Base-by-base conservation (phyloP, 1,140 invertebrate genomes). In the Octopus bimaculoides region DNA sequence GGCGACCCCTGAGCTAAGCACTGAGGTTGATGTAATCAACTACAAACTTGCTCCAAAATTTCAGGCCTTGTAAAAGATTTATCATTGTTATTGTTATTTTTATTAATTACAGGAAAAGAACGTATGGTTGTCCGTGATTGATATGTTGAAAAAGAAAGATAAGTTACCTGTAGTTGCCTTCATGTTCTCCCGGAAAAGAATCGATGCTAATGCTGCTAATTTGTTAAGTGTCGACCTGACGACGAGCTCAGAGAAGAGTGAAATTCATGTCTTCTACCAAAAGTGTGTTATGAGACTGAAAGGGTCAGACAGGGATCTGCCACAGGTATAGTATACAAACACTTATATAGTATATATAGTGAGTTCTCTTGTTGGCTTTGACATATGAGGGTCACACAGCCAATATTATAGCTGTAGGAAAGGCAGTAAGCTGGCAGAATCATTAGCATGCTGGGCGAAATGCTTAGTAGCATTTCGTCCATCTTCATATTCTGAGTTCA, bases 141-240 rank as follows among this genome's bases (percentile, higher is more conserved):
- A 94, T 52, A 92, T 98, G 78, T 93, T 98, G 74, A 93, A 94
- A 84, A 93, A 93, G 82, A 89, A 94, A 78, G 94, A 97, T 81
- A 94, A 97, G 86, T 90, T 99, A 75, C 98, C 98, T 0, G 95
- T 96, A 0, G 96, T 99, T 3, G 94, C 96, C 4, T 99, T 99
- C 86, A 97, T 95, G 9, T 93, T 99, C 80, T 99, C 97, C 0
- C 92, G 97, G 80, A 96, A 96, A 87, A 93, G 94, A 85, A 96
- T 95, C 87, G 95, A 98, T 87, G 91, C 92, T 78, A 97, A 96
- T 87, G 94, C 95, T 0, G 89, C 92, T 74, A 87, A 91, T 75
- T 92, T 93, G 69, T 87, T 96, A 9, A 92, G 92, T 82, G 90
- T 95, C 3, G 94, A 97, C 89, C 92, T 99, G 71, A 97, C 96